These are phyloP conservation scores for Cephus spinipes DNA, from an alignment of 2,888 invertebrate species.

Conservation along the genomic window DNA sequence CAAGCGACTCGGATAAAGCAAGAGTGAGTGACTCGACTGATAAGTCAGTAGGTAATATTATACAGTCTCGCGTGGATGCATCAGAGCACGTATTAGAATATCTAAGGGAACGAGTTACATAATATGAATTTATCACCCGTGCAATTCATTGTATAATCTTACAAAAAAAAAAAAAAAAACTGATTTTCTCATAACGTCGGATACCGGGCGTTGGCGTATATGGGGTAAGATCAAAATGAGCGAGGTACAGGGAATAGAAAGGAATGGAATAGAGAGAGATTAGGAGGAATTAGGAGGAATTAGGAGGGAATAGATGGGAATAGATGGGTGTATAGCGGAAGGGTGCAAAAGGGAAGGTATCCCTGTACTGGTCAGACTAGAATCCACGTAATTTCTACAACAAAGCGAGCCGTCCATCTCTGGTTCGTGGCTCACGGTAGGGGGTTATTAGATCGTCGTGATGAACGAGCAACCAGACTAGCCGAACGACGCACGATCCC, in stretches of 20 bases:
- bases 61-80: not conserved
- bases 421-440: slow-evolving; percentile 21
- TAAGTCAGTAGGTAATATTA: not conserved
- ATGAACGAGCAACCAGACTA: slow-evolving; percentile 48
- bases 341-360: not conserved
- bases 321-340: not conserved
- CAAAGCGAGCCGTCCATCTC: slow-evolving; percentile 52
- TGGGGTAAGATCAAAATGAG: not conserved
- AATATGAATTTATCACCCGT: not conserved
- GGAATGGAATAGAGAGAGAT: not conserved
- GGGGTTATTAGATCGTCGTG: slow-evolving; percentile 55
- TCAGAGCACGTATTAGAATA: not conserved
- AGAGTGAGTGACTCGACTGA: slow-evolving; percentile 1
- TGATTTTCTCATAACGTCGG: not conserved
- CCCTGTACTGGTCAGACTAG: slow-evolving; percentile 18
- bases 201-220: not conserved
- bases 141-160: not conserved
- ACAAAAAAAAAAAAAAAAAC: not conserved
- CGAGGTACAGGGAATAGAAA: not conserved
- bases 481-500: slow-evolving; percentile 38
- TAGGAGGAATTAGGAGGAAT: not conserved
- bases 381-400: slow-evolving; percentile 55
- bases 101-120: not conserved
- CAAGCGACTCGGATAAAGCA: slow-evolving; percentile 19
- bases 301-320: not conserved